phyloP scores from a whole-genome alignment of 2,888 invertebrate species.

The Toxonevra muliebris region DNA sequence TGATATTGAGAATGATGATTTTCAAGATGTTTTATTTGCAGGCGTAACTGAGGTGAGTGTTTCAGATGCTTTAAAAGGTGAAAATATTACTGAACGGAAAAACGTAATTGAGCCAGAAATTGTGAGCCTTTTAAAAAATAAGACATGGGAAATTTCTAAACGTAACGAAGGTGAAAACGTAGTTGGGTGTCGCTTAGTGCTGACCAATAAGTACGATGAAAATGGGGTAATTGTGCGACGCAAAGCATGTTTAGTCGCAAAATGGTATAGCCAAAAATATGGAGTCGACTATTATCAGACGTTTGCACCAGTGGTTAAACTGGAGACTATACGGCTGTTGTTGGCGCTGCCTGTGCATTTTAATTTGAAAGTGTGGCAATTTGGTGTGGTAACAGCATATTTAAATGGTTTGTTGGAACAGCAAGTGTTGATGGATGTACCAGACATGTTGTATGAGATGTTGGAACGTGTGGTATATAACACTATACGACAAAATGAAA shows the following conservation, averaged over 20 bases:
- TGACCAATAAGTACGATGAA: too few relatives aligned
- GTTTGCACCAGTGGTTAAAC: conserved; percentile 31
- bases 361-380: conserved; percentile 29
- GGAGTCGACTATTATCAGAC: conserved; percentile 31
- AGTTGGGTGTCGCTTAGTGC: too few relatives aligned
- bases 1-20: too few relatives aligned
- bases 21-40: conserved; percentile 32
- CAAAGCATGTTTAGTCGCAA: conserved; percentile 30
- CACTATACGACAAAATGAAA: too few relatives aligned
- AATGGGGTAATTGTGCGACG: conserved; percentile 33
- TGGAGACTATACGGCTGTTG: conserved; percentile 32
- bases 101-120: conserved; percentile 34
- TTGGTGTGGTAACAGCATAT: too few relatives aligned
- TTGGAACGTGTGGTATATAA: conserved; percentile 30
- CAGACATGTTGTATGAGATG: conserved; percentile 27
- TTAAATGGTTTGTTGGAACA: conserved; percentile 31
- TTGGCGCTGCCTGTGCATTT: conserved; percentile 32
- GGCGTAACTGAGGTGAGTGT: conserved; percentile 29
- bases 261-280: conserved; percentile 29
- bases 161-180: conserved; percentile 2
- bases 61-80: conserved; percentile 27
- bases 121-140: conserved; percentile 30
- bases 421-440: conserved; percentile 31
- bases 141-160: conserved; percentile 33
- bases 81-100: conserved; percentile 28